These are phyloP conservation scores for Rhagoletis pomonella DNA, from an alignment of 1,140 invertebrate genomes.

Conservation along the genomic window DNA sequence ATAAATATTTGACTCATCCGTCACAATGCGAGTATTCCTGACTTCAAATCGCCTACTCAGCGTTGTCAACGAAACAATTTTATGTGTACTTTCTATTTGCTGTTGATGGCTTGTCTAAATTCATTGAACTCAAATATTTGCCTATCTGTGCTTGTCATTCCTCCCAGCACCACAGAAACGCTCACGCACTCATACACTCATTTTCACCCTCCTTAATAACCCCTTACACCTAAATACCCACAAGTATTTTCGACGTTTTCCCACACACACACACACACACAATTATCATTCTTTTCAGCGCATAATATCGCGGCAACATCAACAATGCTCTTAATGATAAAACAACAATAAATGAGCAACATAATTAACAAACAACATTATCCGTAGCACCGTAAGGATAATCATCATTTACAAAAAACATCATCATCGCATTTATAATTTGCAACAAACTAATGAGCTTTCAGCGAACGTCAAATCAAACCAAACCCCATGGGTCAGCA, in stretches of 20 bases:
- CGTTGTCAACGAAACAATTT: background rate
- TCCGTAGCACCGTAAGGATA: background rate
- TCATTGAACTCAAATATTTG: conserved; percentile 51
- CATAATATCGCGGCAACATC: conserved; percentile 40
- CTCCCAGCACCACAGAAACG: background rate
- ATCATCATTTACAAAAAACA: background rate
- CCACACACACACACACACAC: background rate
- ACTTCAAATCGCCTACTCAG: background rate
- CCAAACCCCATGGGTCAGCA: background rate
- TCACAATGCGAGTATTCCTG: background rate
- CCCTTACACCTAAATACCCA: background rate
- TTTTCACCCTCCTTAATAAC: background rate
- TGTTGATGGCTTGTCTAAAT: conserved; percentile 30
- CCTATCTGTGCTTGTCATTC: conserved; percentile 32
- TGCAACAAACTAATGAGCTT: conserved; percentile 34
- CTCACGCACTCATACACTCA: background rate
- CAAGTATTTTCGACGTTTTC: conserved; percentile 22
- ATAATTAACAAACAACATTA: background rate
- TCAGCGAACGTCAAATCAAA: conserved; percentile 1
- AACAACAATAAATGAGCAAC: conserved; percentile 34
- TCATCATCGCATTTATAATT: background rate
- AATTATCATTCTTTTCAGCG: conserved; percentile 1
- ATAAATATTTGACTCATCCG: conserved; percentile 7
- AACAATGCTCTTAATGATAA: conserved; percentile 26
- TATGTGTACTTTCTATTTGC: background rate